Evolutionary conservation across 2,113 vertebrate species (phyloP).

Genomic region (Hippocampus mohnikei): DNA sequence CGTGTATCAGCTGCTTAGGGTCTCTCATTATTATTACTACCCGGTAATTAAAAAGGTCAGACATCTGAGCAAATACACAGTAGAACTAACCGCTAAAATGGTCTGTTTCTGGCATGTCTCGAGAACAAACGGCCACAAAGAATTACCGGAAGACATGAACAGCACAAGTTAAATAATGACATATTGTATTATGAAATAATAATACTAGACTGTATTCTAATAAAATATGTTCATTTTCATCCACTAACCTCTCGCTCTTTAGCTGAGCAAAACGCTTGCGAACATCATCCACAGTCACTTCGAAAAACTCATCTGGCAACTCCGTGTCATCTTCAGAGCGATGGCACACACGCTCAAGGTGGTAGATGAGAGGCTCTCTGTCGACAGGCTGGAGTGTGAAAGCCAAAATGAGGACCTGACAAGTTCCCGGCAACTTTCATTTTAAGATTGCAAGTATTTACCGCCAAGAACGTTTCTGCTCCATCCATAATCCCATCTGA

Average conservation of each 20-base stretch:
- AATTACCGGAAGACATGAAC: no score
- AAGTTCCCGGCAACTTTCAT: not conserved
- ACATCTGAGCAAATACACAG: no score
- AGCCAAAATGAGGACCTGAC: not conserved
- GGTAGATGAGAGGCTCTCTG: conserved; percentile 82
- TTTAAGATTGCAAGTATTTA: conserved; percentile 23
- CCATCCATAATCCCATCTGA: conserved; percentile 28
- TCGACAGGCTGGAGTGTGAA: conserved; percentile 46
- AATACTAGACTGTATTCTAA: no score
- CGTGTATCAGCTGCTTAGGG: no score
- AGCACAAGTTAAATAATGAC: no score
- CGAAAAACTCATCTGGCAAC: conserved; percentile 91
- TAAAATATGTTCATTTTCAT: not conserved
- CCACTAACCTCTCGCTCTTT: conserved; percentile 85
- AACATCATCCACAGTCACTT: conserved; percentile 91
- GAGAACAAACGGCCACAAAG: no score
- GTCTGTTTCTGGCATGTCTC: no score
- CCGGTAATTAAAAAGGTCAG: no score
- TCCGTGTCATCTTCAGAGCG: conserved; percentile 53
- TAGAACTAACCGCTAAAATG: no score
- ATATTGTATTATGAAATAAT: no score
- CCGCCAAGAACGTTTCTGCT: conserved; percentile 56
- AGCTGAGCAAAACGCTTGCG: conserved; percentile 88
- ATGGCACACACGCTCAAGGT: conserved; percentile 73
- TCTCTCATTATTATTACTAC: no score